These are phyloP conservation scores for Andricus grossulariae DNA, from an alignment of 1,140 invertebrate genomes.

Conservation along the genomic window DNA sequence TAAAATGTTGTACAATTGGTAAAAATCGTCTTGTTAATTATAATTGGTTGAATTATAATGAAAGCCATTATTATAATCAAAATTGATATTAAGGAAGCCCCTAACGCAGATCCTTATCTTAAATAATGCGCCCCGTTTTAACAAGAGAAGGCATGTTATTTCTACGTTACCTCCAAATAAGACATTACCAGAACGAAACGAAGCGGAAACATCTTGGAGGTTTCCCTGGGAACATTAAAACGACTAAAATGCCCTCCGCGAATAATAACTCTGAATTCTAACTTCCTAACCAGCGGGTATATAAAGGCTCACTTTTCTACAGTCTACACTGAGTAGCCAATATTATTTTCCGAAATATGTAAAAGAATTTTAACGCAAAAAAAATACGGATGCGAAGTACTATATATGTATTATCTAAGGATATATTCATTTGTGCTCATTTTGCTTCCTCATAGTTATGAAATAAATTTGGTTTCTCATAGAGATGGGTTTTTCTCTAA, in stretches of 20 bases:
- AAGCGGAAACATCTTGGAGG: not conserved
- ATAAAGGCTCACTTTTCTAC: not conserved
- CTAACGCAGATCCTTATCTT: not conserved
- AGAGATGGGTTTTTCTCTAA: too few species aligned
- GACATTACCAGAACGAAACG: constrained; percentile 1
- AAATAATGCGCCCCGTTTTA: not conserved
- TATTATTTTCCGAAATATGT: not conserved
- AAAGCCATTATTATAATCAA: too few species aligned
- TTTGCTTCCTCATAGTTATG: too few species aligned
- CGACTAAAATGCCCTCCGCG: not conserved
- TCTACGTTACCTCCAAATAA: constrained; percentile 5
- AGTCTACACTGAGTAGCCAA: not conserved
- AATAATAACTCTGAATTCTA: constrained; percentile 18
- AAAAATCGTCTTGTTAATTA: too few species aligned
- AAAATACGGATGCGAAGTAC: too few species aligned
- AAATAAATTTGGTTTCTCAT: too few species aligned
- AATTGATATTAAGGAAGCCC: not conserved
- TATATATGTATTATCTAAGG: not conserved
- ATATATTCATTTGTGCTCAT: too few species aligned
- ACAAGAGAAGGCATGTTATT: not conserved
- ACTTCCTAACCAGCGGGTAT: constrained; percentile 10
- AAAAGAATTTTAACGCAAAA: too few species aligned
- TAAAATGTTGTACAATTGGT: too few species aligned
- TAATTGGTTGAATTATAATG: too few species aligned
- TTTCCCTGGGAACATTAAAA: constrained; percentile 2